Evolutionary conservation across 1,140 invertebrate species (phyloP).

Genomic region (Drosophila kurseongensis): DNA sequence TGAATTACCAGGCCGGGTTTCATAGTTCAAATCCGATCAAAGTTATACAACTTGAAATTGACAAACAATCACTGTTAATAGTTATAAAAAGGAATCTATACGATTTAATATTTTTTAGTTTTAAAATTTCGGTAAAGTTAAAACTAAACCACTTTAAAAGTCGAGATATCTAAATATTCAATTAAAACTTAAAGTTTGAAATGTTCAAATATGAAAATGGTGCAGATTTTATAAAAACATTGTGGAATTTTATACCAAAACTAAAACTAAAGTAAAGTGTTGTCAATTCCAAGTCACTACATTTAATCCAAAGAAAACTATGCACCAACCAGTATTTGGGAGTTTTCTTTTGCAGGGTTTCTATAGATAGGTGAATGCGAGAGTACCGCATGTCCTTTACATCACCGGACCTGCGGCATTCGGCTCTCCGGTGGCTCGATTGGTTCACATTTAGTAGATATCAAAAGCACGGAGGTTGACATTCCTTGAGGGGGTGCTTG

Average conservation of each 20-base stretch:
- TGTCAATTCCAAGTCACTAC: background rate
- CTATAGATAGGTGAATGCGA: constrained; percentile 7
- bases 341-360: constrained; percentile 8
- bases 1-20: background rate
- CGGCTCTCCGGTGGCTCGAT: constrained; percentile 15
- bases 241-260: too few species aligned
- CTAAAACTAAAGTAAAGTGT: too few species aligned
- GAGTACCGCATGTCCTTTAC: constrained; percentile 21
- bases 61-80: background rate
- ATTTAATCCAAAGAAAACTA: background rate
- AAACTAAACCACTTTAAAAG: too few species aligned
- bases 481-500: constrained; percentile 42
- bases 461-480: constrained; percentile 74
- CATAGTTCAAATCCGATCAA: background rate
- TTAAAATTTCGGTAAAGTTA: too few species aligned
- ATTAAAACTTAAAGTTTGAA: too few species aligned
- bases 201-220: too few species aligned
- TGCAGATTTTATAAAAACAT: too few species aligned
- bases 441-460: constrained; percentile 80
- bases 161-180: too few species aligned
- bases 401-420: constrained; percentile 40
- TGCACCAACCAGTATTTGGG: background rate
- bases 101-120: too few species aligned
- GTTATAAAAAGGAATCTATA: too few species aligned
- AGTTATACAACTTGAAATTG: background rate